phyloP scores from a whole-genome alignment of 2,797 vertebrate genomes.

The Coregonus ussuriensis region DNA sequence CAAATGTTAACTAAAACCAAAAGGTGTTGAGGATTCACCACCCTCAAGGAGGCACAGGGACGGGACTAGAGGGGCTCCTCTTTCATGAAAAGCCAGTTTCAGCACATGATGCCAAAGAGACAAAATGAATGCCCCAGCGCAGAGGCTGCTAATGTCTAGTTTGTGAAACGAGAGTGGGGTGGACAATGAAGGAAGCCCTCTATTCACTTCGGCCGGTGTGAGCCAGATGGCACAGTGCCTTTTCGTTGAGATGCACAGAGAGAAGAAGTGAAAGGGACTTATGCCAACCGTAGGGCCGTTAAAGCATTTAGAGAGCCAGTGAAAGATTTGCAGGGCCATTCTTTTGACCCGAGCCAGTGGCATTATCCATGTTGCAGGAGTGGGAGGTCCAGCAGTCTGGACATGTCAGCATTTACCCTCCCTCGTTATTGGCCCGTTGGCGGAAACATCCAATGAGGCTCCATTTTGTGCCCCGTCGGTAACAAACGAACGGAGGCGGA shows the following conservation, averaged over 20 bases:
- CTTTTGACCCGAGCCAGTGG: conserved; percentile 42
- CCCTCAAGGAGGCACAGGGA: neutral
- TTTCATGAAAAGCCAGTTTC: conserved; percentile 6
- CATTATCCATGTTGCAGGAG: conserved; percentile 34
- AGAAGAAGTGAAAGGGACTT: conserved; percentile 50
- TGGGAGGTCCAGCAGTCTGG: conserved; percentile 29
- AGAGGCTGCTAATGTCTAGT: conserved; percentile 66
- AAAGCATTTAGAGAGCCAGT: conserved; percentile 70
- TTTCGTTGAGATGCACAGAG: conserved; percentile 59
- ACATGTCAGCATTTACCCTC: conserved; percentile 31
- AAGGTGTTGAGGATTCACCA: neutral
- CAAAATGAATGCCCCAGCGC: conserved; percentile 43
- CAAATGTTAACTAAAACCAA: neutral
- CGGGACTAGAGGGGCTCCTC: neutral
- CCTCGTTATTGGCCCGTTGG: conserved; percentile 11
- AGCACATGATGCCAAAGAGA: conserved; percentile 20
- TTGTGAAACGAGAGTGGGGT: conserved; percentile 58
- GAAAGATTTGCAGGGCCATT: conserved; percentile 64
- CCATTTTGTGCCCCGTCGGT: conserved; percentile 1
- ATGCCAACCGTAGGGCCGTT: conserved; percentile 59
- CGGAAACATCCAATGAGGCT: conserved; percentile 5
- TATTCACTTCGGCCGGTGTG: conserved; percentile 53
- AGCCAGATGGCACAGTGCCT: conserved; percentile 74
- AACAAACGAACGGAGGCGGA: conserved; percentile 11
- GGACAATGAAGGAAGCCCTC: conserved; percentile 63